phyloP scores from a whole-genome alignment of 1,140 invertebrate genomes.

The Potamilus streckersoni region DNA sequence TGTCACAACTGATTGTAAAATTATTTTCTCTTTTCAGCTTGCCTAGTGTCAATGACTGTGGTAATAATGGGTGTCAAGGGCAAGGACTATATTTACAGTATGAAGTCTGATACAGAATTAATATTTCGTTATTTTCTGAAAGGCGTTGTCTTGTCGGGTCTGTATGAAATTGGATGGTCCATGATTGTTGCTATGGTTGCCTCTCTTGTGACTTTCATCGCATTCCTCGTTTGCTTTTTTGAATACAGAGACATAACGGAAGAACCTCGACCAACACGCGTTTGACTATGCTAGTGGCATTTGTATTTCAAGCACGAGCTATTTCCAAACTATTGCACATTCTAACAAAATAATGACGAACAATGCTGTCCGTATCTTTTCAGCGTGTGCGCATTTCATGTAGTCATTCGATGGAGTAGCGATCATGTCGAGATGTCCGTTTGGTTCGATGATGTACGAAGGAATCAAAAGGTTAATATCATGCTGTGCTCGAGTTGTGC shows the following conservation, averaged over 20 bases:
- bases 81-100: conserved; percentile 17
- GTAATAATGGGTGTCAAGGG: conserved; percentile 31
- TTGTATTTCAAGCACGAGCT: too few relatives aligned
- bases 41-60: conserved; percentile 31
- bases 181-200: conserved; percentile 27
- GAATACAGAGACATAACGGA: conserved; percentile 32
- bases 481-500: too few relatives aligned
- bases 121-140: conserved; percentile 13
- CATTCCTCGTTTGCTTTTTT: conserved; percentile 20
- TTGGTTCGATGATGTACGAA: too few relatives aligned
- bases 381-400: too few relatives aligned
- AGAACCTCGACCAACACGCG: conserved; percentile 14
- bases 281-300: too few relatives aligned
- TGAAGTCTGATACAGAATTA: conserved; percentile 19
- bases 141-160: conserved; percentile 17
- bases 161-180: conserved; percentile 27
- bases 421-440: too few relatives aligned
- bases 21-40: conserved; percentile 16
- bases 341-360: too few relatives aligned
- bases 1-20: too few relatives aligned
- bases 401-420: too few relatives aligned
- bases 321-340: too few relatives aligned
- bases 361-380: too few relatives aligned
- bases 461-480: too few relatives aligned
- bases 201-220: conserved; percentile 21